A percentile compares a stretch with the other conserved stretches of the same genome.
phyloP scores from a whole-genome alignment of 2,888 invertebrate species.

The Andrena bicolor region DNA sequence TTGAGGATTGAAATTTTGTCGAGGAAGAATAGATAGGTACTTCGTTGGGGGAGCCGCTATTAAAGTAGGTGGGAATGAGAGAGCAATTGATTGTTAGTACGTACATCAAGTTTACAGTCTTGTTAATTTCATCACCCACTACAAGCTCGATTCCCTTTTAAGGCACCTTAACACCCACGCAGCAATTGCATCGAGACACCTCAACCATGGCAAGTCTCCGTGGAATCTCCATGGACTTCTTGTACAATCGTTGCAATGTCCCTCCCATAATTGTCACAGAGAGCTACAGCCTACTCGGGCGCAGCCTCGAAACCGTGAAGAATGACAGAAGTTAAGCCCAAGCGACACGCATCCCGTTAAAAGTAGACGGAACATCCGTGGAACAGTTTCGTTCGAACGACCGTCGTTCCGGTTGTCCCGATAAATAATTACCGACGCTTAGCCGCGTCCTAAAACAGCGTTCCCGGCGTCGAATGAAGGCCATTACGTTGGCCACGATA shows the following conservation, averaged over 20 bases:
- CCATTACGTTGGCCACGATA: slow-evolving; percentile 62
- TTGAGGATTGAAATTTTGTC: too few species aligned
- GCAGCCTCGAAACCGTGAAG: slow-evolving; percentile 24
- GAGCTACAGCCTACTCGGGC: not conserved
- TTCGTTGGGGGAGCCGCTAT: too few species aligned
- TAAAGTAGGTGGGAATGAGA: too few species aligned
- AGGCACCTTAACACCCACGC: not conserved
- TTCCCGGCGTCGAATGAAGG: slow-evolving; percentile 27
- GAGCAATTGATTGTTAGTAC: too few species aligned
- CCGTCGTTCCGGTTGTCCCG: slow-evolving; percentile 56
- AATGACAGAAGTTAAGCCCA: slow-evolving; percentile 35
- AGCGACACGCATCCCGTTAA: slow-evolving; percentile 5
- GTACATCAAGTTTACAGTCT: too few species aligned
- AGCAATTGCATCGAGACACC: not conserved
- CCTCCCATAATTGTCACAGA: slow-evolving; percentile 17
- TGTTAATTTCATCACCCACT: too few species aligned
- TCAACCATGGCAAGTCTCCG: not conserved
- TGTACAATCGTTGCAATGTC: slow-evolving; percentile 6
- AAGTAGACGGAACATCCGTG: slow-evolving; percentile 36
- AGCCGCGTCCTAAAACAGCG: slow-evolving; percentile 50
- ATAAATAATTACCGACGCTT: slow-evolving; percentile 69
- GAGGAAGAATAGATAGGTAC: too few species aligned
- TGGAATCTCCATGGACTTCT: not conserved
- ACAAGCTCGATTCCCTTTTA: too few species aligned
- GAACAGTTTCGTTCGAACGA: slow-evolving; percentile 43